Conservation (phyloP, 2,113 vertebrate genomes). For the Prunella himalayana region DNA sequence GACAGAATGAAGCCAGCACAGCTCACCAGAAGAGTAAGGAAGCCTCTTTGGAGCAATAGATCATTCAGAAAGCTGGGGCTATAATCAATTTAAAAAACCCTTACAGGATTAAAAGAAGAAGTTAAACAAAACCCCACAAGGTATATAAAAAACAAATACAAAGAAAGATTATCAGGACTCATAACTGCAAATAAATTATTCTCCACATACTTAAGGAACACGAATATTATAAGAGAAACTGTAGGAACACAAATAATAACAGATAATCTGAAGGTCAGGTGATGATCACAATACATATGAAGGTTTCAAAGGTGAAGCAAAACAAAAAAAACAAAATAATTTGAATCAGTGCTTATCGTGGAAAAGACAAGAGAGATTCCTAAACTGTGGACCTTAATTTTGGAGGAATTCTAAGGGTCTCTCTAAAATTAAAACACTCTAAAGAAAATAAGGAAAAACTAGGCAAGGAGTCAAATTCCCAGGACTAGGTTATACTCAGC, state of each 20-base stretch:
- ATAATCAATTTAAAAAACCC: rapidly evolving
- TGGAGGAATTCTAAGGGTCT: not conserved
- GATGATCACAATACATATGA: not conserved
- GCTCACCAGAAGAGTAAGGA: not conserved
- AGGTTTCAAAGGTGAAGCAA: not conserved
- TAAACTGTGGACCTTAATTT: not conserved
- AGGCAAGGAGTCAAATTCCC: not conserved
- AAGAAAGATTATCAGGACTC: not conserved
- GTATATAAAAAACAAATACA: not conserved
- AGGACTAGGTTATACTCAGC: not conserved
- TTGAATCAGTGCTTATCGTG: not conserved
- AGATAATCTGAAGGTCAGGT: not conserved
- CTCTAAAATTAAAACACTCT: rapidly evolving
- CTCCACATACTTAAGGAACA: not conserved
- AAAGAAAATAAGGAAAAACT: not conserved
- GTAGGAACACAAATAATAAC: not conserved
- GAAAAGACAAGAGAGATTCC: not conserved
- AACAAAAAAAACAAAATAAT: not conserved
- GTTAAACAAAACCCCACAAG: not conserved
- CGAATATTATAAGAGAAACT: not conserved
- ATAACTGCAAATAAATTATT: not conserved
- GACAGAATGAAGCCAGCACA: not conserved
- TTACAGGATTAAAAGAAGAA: not conserved
- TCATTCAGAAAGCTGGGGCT: not conserved
- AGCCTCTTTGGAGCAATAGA: not conserved